Base-by-base conservation (phyloP, 2,797 vertebrate genomes). In the Pelochelys cantorii region DNA sequence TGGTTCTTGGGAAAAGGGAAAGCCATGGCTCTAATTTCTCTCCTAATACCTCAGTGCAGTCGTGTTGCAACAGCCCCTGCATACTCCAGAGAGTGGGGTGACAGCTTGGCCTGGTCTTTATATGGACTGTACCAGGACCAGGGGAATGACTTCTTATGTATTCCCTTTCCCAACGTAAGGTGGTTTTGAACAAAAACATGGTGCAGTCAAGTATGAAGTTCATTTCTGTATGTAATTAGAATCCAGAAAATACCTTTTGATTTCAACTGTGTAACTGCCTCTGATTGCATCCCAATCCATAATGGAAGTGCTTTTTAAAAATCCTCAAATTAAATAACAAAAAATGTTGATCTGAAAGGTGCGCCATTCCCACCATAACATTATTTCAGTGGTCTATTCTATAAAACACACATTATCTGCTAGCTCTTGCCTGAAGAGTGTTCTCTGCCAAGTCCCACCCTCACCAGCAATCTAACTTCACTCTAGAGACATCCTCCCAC, bases 401-500 rank as follows among this genome's bases (percentile, higher is more conserved):
- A 52, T 31, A 86, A 94, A 91, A 84, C 77, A 12, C 3, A 18
- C 29, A 88, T 86, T 11, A 27, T 59, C 18, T 65, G 2, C 12
- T 29, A 55, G 79, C 84, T 88, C 83, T 80, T 88, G 18, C 56
- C 87, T 78, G 55, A 68, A 93, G 85, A 74, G 17, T 65, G 13
- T 93, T 95, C 90, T 91, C 84, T 93, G 60, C 62, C 29, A 87
- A 75, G 78, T 68, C 74, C 17, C 11, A 48, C 52, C 59, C 29
- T 90, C 34, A 87, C 34, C 85, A 85, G 60, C 85, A 83, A 59
- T 48, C n/a, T 85, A 0, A 20, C 88, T 94, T 81, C 68, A 59
- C 65, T 4, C 93, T 1, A 8, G 92, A 91, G 91, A 79, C 23
- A 83, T 52, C 31, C 65, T 89, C 89, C 89, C 89, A 86, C 90